Conservation (phyloP, 1,140 invertebrate genomes). For the Eriocheir sinensis region DNA sequence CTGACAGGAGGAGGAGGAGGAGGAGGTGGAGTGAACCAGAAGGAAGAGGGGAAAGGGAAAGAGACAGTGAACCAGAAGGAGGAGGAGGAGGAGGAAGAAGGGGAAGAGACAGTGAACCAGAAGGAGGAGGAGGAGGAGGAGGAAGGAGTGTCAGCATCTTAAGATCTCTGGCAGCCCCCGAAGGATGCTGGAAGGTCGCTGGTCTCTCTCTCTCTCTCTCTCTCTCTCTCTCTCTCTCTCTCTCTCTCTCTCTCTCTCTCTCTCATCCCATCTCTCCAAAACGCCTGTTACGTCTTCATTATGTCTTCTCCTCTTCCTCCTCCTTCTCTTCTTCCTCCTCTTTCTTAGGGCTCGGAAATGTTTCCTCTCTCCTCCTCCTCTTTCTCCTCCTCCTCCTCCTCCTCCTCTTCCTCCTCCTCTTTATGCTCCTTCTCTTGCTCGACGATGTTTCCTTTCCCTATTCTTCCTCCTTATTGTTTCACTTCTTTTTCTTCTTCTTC, state of each 20-base stretch:
- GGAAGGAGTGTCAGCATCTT: neutral
- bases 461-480: too few species aligned
- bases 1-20: neutral
- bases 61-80: neutral
- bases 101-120: neutral
- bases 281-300: neutral
- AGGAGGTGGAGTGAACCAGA: neutral
- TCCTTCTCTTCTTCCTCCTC: neutral
- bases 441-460: too few species aligned
- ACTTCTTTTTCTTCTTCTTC: neutral
- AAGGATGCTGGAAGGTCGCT: constrained; percentile 53
- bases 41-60: neutral
- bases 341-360: neutral
- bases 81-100: neutral
- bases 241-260: constrained; percentile 30
- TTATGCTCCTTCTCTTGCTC: too few species aligned
- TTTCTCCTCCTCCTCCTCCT: too few species aligned
- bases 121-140: neutral
- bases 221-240: constrained; percentile 30
- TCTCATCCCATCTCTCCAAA: neutral
- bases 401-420: too few species aligned
- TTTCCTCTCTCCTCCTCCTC: too few species aligned
- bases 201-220: neutral
- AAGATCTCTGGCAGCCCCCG: neutral
- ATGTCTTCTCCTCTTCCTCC: neutral